These are phyloP conservation scores for Lithophane socia DNA, from an alignment of 2,888 invertebrate species.

Conservation along the genomic window DNA sequence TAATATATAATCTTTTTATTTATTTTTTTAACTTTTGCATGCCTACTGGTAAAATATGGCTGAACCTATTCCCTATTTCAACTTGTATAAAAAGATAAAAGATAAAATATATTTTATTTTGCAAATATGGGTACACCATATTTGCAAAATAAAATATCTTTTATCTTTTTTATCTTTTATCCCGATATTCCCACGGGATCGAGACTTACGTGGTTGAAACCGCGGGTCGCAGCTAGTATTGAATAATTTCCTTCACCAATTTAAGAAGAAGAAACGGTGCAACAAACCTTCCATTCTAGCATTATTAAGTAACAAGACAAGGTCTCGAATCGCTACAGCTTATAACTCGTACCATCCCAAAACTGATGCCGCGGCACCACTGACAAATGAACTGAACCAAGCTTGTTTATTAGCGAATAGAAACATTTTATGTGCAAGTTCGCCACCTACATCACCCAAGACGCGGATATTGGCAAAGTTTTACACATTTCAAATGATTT, in stretches of 20 bases:
- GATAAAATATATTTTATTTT: too few species aligned
- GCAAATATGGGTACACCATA: too few species aligned
- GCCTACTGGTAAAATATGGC: too few species aligned
- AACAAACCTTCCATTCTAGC: neutral
- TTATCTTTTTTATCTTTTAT: too few species aligned
- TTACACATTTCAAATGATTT: conserved; percentile 54
- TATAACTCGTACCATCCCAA: conserved; percentile 53
- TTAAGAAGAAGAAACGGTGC: neutral
- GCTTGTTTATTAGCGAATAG: conserved; percentile 82
- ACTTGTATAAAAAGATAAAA: too few species aligned
- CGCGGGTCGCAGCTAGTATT: too few species aligned
- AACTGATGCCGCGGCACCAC: conserved; percentile 73
- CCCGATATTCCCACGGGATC: too few species aligned
- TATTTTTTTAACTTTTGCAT: too few species aligned
- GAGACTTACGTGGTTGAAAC: too few species aligned
- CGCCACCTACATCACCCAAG: conserved; percentile 58
- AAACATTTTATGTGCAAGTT: conserved; percentile 75
- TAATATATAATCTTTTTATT: too few species aligned
- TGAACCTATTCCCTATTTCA: too few species aligned
- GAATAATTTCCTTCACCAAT: neutral
- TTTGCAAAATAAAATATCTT: too few species aligned
- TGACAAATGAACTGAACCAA: conserved; percentile 83
- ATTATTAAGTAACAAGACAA: neutral
- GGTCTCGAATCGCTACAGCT: conserved; percentile 39
- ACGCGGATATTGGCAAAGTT: conserved; percentile 57